A percentile compares a stretch with the other conserved stretches of the same genome.
phyloP scores from a whole-genome alignment of 1,140 invertebrate genomes.

The Idris sp. region DNA sequence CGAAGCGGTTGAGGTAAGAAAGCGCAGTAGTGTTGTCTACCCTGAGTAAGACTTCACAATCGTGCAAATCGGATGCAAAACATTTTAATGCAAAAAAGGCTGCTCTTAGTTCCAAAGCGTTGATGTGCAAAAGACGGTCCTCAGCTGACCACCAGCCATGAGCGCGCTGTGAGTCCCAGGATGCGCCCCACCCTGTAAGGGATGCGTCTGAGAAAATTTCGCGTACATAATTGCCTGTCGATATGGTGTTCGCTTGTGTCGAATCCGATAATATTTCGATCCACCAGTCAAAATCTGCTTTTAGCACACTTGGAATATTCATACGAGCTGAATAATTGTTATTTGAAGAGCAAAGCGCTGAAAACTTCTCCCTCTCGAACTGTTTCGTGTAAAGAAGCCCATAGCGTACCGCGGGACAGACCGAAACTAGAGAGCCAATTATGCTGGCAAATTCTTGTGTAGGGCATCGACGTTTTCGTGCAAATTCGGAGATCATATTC shows the following conservation, averaged over 20 bases:
- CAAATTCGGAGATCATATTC: not conserved
- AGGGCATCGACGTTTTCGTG: not conserved
- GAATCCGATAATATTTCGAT: too few species aligned
- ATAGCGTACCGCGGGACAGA: conserved; percentile 8
- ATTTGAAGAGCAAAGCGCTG: not conserved
- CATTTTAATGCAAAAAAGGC: not conserved
- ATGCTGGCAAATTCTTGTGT: conserved; percentile 5
- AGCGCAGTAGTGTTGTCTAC: conserved; percentile 61
- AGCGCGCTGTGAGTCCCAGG: not conserved
- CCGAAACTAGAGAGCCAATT: not conserved
- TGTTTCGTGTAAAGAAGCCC: too few species aligned
- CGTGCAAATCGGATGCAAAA: not conserved
- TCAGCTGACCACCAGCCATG: conserved; percentile 2
- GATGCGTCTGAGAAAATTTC: not conserved
- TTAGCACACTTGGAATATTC: conserved; percentile 16
- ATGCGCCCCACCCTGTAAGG: not conserved
- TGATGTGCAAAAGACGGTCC: not conserved
- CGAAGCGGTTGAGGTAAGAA: conserved; percentile 59
- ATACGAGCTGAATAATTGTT: conserved; percentile 4
- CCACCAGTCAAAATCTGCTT: not conserved
- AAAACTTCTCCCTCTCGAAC: conserved; percentile 29
- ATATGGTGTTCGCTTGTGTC: conserved; percentile 6
- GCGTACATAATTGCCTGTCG: not conserved
- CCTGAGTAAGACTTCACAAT: not conserved
- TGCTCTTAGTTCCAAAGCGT: not conserved